Percentiles rank a stretch among this genome's conserved stretches.
Conservation (phyloP, 2,888 invertebrate species). For the Eupithecia inturbata region DNA sequence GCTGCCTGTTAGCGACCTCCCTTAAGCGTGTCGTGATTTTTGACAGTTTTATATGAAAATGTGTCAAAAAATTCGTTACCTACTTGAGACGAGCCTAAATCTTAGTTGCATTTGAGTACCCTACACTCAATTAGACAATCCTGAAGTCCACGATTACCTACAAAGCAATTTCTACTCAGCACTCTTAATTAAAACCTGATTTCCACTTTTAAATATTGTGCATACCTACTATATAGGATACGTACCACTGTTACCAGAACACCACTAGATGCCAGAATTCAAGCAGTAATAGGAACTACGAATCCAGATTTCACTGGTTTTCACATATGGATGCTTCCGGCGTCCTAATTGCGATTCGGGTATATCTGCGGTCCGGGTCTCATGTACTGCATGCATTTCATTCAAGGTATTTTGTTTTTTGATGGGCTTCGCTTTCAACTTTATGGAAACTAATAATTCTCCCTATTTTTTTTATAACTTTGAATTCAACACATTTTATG, state of each 20-base stretch:
- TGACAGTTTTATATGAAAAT: too few species aligned
- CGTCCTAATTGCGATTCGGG: conserved; percentile 33
- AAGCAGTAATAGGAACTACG: conserved; percentile 22
- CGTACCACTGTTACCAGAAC: conserved; percentile 7
- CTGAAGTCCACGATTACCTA: neutral
- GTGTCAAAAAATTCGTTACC: too few species aligned
- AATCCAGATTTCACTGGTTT: conserved; percentile 31
- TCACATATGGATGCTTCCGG: conserved; percentile 35
- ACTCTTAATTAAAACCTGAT: neutral
- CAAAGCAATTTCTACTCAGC: neutral
- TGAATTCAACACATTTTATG: neutral
- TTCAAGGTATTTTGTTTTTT: neutral
- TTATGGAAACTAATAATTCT: neutral
- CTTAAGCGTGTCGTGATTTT: too few species aligned
- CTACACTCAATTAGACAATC: neutral
- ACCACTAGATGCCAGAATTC: conserved; percentile 28
- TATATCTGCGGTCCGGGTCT: conserved; percentile 17
- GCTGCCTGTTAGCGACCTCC: too few species aligned
- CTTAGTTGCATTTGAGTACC: neutral
- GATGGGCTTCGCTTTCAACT: neutral
- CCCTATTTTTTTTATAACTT: neutral
- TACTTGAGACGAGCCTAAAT: neutral
- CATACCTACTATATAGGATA: neutral
- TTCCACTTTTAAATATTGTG: neutral
- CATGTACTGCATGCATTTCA: neutral